Conservation (phyloP, 2,113 vertebrate genomes). For the Varanus komodoensis region DNA sequence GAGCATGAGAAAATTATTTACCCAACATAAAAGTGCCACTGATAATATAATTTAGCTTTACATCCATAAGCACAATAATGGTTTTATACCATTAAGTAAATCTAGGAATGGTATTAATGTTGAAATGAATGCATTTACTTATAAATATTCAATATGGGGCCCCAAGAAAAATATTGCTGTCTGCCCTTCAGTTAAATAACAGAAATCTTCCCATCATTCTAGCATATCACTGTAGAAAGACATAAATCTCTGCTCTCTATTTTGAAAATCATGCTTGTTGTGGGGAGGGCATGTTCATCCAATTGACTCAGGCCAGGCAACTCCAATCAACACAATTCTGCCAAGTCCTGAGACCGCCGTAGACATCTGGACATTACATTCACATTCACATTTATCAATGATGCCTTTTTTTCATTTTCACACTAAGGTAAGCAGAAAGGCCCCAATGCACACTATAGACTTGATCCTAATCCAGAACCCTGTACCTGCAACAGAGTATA, state of each 20-base stretch:
- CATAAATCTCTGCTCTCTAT: background rate
- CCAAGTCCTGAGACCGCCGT: background rate
- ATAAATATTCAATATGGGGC: constrained; percentile 39
- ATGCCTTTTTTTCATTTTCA: too few relatives aligned
- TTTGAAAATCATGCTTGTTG: constrained; percentile 29
- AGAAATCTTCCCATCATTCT: constrained; percentile 24
- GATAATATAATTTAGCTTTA: constrained; percentile 39
- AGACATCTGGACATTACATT: too few relatives aligned
- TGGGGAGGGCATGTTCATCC: background rate
- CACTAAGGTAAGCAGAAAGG: too few relatives aligned
- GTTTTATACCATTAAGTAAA: constrained; percentile 58
- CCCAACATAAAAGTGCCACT: constrained; percentile 44
- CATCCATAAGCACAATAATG: constrained; percentile 38
- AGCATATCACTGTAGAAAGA: constrained; percentile 42
- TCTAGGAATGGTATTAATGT: constrained; percentile 42
- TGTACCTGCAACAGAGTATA: too few relatives aligned
- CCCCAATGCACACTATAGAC: too few relatives aligned
- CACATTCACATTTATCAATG: too few relatives aligned
- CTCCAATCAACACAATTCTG: background rate
- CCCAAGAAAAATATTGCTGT: constrained; percentile 42
- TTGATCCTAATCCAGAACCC: too few relatives aligned
- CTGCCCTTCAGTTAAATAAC: constrained; percentile 41
- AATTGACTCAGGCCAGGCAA: background rate
- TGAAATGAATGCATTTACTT: constrained; percentile 44
- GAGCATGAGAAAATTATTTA: constrained; percentile 31